A percentile compares a stretch with the other conserved stretches of the same genome.
Conservation (phyloP, 1,140 invertebrate genomes). For the Heliothis virescens region DNA sequence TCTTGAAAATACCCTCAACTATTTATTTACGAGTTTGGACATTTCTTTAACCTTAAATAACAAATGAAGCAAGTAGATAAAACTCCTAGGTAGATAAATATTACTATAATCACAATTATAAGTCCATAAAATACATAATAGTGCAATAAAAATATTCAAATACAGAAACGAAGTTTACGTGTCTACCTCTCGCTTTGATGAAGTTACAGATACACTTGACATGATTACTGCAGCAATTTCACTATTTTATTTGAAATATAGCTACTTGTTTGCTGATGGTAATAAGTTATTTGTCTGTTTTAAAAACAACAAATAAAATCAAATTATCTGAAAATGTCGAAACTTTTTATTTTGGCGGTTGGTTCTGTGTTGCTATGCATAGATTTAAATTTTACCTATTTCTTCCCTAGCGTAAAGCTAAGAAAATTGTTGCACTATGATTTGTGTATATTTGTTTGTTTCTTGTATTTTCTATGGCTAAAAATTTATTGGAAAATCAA, state of each 20-base stretch:
- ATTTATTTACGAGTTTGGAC: no score
- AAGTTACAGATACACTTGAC: slow-evolving; percentile 69
- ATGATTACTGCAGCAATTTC: slow-evolving; percentile 46
- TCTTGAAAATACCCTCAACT: no score
- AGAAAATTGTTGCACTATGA: no score
- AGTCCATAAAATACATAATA: background rate
- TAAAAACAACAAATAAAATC: background rate
- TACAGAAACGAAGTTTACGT: background rate
- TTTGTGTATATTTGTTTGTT: no score
- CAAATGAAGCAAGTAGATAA: background rate
- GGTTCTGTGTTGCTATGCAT: background rate
- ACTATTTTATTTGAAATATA: background rate
- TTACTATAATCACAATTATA: background rate
- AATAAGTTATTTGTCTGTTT: background rate
- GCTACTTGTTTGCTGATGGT: background rate
- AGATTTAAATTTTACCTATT: background rate
- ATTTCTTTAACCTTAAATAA: no score
- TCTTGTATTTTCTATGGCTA: no score
- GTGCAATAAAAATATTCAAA: background rate
- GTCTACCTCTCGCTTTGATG: slow-evolving; percentile 61
- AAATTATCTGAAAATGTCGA: background rate
- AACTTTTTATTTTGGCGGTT: slow-evolving; percentile 11
- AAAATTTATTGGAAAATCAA: no score
- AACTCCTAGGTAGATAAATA: background rate
- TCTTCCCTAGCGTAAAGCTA: background rate